Percentiles rank a stretch among this genome's conserved stretches.
Evolutionary conservation across 2,888 invertebrate species (phyloP).

Genomic region (Aphidoletes aphidimyza): DNA sequence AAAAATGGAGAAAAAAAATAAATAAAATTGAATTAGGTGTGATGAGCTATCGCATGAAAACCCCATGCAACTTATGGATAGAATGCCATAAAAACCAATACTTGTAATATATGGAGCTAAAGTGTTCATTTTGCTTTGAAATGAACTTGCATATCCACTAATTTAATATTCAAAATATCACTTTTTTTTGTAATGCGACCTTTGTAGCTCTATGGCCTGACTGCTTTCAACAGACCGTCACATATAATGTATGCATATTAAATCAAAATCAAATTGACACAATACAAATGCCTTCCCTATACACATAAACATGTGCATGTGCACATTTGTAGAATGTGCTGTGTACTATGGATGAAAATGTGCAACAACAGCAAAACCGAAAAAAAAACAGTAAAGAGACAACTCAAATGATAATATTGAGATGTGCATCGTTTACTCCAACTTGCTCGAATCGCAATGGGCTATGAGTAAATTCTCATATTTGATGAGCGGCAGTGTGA

Average conservation of each 20-base stretch:
- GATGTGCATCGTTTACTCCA: not conserved
- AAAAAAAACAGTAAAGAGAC: not conserved
- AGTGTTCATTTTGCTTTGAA: conserved; percentile 30
- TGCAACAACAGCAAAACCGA: not conserved
- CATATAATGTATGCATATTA: conserved; percentile 40
- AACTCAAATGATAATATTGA: not conserved
- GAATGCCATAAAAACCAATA: not conserved
- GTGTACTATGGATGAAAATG: not conserved
- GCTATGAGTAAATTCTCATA: not conserved
- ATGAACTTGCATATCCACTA: conserved; percentile 29
- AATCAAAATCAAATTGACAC: conserved; percentile 39
- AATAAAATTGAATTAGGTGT: conserved; percentile 29
- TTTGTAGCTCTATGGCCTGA: not conserved
- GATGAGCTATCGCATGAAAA: not conserved
- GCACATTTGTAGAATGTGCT: not conserved
- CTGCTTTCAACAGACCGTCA: not conserved
- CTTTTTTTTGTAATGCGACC: conserved; percentile 15
- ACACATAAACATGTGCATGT: too few relatives aligned
- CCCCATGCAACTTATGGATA: not conserved
- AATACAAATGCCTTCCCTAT: not conserved
- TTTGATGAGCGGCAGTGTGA: not conserved
- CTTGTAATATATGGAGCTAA: not conserved
- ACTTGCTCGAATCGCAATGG: not conserved
- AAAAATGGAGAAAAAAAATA: conserved; percentile 11
- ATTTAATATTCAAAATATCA: conserved; percentile 17